These are phyloP conservation scores for Acronicta aceris DNA, from an alignment of 2,888 invertebrate species.

Conservation along the genomic window DNA sequence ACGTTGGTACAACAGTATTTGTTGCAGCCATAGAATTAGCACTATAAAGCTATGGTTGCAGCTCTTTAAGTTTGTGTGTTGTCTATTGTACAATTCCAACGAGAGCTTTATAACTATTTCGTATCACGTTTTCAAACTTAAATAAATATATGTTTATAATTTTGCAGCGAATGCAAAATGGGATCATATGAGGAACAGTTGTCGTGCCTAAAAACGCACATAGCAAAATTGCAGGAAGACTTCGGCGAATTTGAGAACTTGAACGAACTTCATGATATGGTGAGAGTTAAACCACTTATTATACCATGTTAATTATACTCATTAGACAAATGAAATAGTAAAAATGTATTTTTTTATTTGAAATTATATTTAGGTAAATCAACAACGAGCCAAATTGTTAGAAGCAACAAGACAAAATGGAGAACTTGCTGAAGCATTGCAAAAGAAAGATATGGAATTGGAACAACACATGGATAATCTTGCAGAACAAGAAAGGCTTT, in stretches of 20 bases:
- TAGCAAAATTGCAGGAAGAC: conserved; percentile 73
- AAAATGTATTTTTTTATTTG: not conserved
- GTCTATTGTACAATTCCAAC: too few species aligned
- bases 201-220: conserved; percentile 69
- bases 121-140: not conserved
- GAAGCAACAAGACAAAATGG: conserved; percentile 69
- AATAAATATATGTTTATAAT: not conserved
- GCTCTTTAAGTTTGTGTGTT: too few species aligned
- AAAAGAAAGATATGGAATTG: conserved; percentile 71
- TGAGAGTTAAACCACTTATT: too few species aligned
- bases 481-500: conserved; percentile 62
- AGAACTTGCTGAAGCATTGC: conserved; percentile 69
- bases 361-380: conserved; percentile 64
- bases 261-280: conserved; percentile 74
- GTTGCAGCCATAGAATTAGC: too few species aligned
- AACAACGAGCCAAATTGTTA: conserved; percentile 70
- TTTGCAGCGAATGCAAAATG: conserved; percentile 77
- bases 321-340: not conserved
- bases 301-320: not conserved
- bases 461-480: conserved; percentile 62
- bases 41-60: too few species aligned
- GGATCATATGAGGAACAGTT: conserved; percentile 75
- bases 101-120: not conserved
- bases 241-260: conserved; percentile 77
- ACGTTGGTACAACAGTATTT: too few species aligned